Conservation (phyloP, 2,797 vertebrate genomes). For the Tiaroga cobitis region DNA sequence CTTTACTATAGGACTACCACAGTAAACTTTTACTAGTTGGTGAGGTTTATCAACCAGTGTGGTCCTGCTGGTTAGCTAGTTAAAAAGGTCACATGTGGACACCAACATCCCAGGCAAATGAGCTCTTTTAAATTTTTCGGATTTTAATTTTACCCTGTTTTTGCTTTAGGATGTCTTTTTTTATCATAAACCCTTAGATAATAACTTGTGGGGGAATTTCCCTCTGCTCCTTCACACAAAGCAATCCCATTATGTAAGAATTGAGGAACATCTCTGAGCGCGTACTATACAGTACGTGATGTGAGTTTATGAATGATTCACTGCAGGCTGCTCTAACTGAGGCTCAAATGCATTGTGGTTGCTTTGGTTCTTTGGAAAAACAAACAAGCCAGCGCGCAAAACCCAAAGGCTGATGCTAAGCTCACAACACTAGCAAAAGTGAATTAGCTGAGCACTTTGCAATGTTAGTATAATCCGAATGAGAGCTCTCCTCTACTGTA, state of each 20-base stretch:
- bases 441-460: conserved; percentile 44
- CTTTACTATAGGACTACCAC: neutral
- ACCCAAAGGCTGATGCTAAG: conserved; percentile 30
- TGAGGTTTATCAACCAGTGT: neutral
- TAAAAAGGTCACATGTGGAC: neutral
- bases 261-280: conserved; percentile 1
- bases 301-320: conserved; percentile 12
- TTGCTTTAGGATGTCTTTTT: conserved; percentile 11
- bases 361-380: conserved; percentile 39
- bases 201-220: conserved; percentile 22
- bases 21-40: neutral
- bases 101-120: neutral
- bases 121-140: neutral
- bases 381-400: conserved; percentile 41
- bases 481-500: conserved; percentile 5
- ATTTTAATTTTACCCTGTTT: conserved; percentile 25
- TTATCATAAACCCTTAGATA: conserved; percentile 11
- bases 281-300: neutral
- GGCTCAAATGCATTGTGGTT: neutral
- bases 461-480: neutral
- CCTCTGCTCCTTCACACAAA: conserved; percentile 5
- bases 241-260: conserved; percentile 3
- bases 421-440: conserved; percentile 49
- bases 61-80: neutral
- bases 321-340: neutral